These are phyloP conservation scores for Pelobates fuscus DNA, from an alignment of 2,113 vertebrate species.

Conservation along the genomic window DNA sequence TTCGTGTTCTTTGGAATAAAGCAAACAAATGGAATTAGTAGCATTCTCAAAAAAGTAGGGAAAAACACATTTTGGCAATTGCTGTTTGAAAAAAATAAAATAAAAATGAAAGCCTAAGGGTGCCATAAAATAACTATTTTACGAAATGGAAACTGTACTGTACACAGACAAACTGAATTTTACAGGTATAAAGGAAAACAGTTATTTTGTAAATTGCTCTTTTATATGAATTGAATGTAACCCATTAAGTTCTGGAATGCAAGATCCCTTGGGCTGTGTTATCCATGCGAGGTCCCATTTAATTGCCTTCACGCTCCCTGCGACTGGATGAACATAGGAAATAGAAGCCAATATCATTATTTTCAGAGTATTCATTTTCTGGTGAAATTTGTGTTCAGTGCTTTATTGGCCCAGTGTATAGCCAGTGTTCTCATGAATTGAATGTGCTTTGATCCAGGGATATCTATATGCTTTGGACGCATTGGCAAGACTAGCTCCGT, in stretches of 20 bases:
- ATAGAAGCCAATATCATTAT: not conserved
- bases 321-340: not conserved
- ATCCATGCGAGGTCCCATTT: slow-evolving; percentile 52
- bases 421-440: rapidly evolving
- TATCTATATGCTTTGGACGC: not conserved
- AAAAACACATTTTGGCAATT: slow-evolving; percentile 56
- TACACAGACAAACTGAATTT: slow-evolving; percentile 58
- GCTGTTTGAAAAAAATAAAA: slow-evolving; percentile 26
- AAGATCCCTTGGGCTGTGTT: not conserved
- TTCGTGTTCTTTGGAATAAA: slow-evolving; percentile 46
- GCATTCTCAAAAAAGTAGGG: slow-evolving; percentile 47
- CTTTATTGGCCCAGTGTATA: not conserved
- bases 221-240: slow-evolving; percentile 19
- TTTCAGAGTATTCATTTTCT: not conserved
- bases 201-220: slow-evolving; percentile 63
- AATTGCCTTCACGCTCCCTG: slow-evolving; percentile 52
- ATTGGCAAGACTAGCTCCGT: no score
- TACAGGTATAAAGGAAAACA: slow-evolving; percentile 53
- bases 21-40: slow-evolving; percentile 32
- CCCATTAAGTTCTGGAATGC: slow-evolving; percentile 13
- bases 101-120: slow-evolving; percentile 60
- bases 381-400: slow-evolving; percentile 43
- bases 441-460: not conserved
- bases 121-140: slow-evolving; percentile 64
- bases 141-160: slow-evolving; percentile 56